phyloP scores from a whole-genome alignment of 1,140 invertebrate species.

The Drosophila takahashii region DNA sequence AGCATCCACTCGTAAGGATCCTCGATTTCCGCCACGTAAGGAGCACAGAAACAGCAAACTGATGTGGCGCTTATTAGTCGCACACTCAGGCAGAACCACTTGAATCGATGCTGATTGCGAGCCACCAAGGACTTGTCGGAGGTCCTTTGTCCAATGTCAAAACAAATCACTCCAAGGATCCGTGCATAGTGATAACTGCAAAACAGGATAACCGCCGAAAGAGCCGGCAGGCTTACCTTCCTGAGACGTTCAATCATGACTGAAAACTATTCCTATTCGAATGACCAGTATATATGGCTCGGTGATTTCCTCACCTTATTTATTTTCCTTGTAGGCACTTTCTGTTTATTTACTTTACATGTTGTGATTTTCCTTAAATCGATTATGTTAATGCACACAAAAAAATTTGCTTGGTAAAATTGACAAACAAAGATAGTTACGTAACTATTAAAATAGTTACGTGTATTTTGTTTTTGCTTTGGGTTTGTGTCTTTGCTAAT shows the following conservation, averaged over 20 bases:
- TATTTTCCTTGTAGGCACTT: background rate
- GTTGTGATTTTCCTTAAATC: background rate
- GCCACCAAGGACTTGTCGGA: constrained; percentile 16
- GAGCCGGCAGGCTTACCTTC: constrained; percentile 19
- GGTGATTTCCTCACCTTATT: background rate
- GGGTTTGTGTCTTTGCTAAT: too few relatives aligned
- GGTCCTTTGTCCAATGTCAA: constrained; percentile 14
- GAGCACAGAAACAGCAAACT: constrained; percentile 13
- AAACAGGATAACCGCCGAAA: constrained; percentile 26
- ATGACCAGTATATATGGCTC: background rate
- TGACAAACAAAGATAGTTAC: too few relatives aligned
- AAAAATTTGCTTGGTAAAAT: too few relatives aligned
- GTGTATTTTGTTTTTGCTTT: too few relatives aligned
- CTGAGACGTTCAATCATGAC: constrained; percentile 27
- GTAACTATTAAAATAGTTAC: too few relatives aligned
- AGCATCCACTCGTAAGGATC: constrained; percentile 28
- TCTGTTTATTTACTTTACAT: constrained; percentile 3
- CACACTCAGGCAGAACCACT: constrained; percentile 47
- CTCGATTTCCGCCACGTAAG: background rate
- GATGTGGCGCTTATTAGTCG: constrained; percentile 5
- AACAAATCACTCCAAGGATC: constrained; percentile 35
- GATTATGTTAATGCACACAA: background rate
- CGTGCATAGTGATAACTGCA: constrained; percentile 34
- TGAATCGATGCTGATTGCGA: constrained; percentile 32
- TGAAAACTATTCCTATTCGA: background rate